Evolutionary conservation across 2,797 vertebrate species (phyloP).

Genomic region (Pseudochirops cupreus): DNA sequence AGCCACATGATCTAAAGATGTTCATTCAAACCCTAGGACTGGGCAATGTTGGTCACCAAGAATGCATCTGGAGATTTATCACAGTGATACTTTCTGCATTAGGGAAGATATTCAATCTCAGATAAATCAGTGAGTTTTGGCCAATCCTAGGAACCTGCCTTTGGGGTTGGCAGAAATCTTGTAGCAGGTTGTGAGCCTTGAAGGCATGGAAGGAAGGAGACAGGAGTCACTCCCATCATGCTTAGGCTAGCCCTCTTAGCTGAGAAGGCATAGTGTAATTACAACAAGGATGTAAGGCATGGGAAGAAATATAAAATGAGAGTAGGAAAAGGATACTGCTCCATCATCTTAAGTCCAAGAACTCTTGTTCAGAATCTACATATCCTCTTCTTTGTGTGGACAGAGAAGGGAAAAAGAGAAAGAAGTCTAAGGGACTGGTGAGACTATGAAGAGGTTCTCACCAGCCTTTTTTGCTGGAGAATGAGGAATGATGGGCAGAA

Average conservation of each 20-base stretch:
- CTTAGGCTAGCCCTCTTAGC: slow-evolving; percentile 39
- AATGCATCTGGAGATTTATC: slow-evolving; percentile 58
- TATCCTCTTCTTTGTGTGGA: neutral
- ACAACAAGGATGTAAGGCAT: slow-evolving; percentile 36
- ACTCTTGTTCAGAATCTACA: neutral
- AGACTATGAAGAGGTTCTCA: neutral
- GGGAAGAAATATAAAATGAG: neutral
- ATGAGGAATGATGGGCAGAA: neutral
- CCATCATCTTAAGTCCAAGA: neutral
- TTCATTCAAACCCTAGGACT: neutral
- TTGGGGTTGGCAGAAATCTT: slow-evolving; percentile 32
- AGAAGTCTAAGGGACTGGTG: neutral
- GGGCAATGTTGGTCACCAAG: neutral
- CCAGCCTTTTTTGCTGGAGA: slow-evolving; percentile 7
- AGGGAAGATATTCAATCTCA: slow-evolving; percentile 55
- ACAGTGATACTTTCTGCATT: slow-evolving; percentile 37
- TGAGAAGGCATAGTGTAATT: slow-evolving; percentile 61
- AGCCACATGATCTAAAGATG: slow-evolving; percentile 15
- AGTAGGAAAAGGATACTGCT: neutral
- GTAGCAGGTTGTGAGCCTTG: slow-evolving; percentile 37
- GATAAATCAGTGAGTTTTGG: slow-evolving; percentile 5
- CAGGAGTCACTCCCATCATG: slow-evolving; percentile 4
- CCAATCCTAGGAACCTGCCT: slow-evolving; percentile 7
- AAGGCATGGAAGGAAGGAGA: slow-evolving; percentile 24
- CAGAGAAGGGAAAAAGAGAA: neutral